A percentile compares a stretch with the other conserved stretches of the same genome.
These are phyloP conservation scores for fruit fly (Drosophila melanogaster) DNA, from an alignment of 1,140 invertebrate genomes.

Conservation along the genomic window DNA sequence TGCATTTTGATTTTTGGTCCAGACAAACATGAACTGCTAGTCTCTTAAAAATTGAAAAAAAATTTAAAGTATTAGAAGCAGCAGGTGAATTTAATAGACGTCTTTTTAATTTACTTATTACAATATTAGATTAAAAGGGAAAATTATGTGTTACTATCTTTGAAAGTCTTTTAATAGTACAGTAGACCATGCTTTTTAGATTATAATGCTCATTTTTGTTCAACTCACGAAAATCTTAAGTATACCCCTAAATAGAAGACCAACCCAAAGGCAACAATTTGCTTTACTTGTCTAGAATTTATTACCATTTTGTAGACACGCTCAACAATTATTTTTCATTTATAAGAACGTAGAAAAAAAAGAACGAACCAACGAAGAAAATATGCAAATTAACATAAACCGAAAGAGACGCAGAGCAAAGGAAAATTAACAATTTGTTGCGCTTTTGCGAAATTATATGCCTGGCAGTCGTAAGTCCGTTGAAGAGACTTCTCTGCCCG, in stretches of 20 bases:
- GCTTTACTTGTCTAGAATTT: constrained; percentile 57
- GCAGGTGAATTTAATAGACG: too few species aligned
- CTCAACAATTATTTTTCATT: constrained; percentile 66
- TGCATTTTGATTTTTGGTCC: constrained; percentile 26
- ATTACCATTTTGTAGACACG: constrained; percentile 54
- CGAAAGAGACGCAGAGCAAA: constrained; percentile 43
- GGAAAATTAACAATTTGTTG: constrained; percentile 81
- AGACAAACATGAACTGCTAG: neutral
- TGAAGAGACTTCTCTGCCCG: constrained; percentile 30
- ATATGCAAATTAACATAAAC: constrained; percentile 69
- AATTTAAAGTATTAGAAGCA: neutral
- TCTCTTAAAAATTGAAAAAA: neutral
- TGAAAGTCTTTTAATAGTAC: too few species aligned
- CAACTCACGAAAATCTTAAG: constrained; percentile 7
- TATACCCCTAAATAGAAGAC: constrained; percentile 9
- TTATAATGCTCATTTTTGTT: neutral
- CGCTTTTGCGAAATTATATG: constrained; percentile 79
- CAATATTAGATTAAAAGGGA: too few species aligned
- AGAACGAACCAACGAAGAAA: constrained; percentile 28
- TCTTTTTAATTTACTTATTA: too few species aligned
- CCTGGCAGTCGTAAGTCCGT: constrained; percentile 60
- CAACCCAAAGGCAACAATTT: constrained; percentile 48
- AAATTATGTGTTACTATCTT: neutral
- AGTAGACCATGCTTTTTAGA: neutral
- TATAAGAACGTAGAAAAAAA: constrained; percentile 47